Evolutionary conservation across 92 coral and sea anemone genomes (phyloP), one percentile per base, ranked within the genome.

Genomic region (Phenganax subtilis): DNA sequence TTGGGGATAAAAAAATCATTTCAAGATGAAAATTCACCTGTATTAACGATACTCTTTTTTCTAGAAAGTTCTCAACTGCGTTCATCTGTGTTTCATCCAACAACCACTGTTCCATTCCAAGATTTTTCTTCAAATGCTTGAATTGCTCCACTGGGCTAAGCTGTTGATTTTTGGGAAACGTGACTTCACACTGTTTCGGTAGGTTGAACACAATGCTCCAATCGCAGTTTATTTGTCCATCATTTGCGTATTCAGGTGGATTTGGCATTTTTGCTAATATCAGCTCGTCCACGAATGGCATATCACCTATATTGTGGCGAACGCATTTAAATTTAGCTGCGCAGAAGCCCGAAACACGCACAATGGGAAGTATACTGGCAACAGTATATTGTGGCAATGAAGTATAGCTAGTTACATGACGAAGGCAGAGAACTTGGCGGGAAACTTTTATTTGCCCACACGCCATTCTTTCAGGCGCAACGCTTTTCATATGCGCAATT

Each of bases 51-150:
- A 92, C 75, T 74, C 80, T 87, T 71, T 86, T 83, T 64, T 73
- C 81, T 71, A 92, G 82, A 47, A 90, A 91, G 64, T 72, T 86
- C 66, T 85, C 88, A 3, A 92, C 87, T 17, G 93, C 93, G 14
- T 69, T 72, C 56, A 92, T 77, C 72, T 92, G 97, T 25, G 91
- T 86, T 8, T 80, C 85, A 72, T 92, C 97, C 57, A 90, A 86
- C 11, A 51, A 73, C 28, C 89, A 17, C 17, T 78, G 44, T 10
- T 47, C 51, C 14, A 10, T 59, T 83, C 7, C 76, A 1, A 59
- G 77, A 82, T 57, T 59, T 54, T 14, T 52, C 47, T 25, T 53
- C 75, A 74, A 88, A 85, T 16, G 86, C 89, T 14, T 88, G 74
- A 17, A 85, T 58, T 14, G 87, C 74, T 5, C 85, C 65, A 73